Base-by-base conservation (phyloP, 2,113 vertebrate species). In the Zapus hudsonius region DNA sequence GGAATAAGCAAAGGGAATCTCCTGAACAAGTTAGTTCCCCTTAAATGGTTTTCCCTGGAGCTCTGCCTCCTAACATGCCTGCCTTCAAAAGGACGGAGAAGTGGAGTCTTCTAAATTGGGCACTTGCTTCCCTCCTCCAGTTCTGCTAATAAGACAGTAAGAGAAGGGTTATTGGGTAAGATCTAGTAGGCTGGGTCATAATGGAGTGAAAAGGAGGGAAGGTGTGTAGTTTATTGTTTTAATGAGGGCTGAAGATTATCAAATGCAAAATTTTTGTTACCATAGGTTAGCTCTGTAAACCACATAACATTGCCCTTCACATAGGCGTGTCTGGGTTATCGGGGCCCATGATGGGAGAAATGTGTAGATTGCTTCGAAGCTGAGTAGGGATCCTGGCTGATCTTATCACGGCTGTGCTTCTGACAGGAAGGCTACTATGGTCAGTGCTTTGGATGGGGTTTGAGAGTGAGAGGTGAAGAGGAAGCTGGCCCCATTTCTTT, bases 211-310 rank as follows among this genome's bases (percentile, higher is more conserved):
- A 67, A 2, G 3, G 52, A 63, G 42, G 27, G 44, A 31, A 42
- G 23, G 29, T n/a, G 40, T 11, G 80, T 63, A 20, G 87, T 87
- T 93, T 76, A 59, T 82, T 79, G 79, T 92, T 87, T 75, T 73
- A 92, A 13, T 29, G 10, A 75, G 52, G 52, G 33, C 69, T 29
- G 33, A 81, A 61, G 25, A 72, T 67, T 91, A 52, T 25, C 12
- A 38, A 67, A 78, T 64, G 36, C 22, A 91, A n/a, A 33, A 12
- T 33, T 7, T 11, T 84, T 40, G 16, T 89, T 75, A 73, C 70
- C 38, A 61, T 17, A 36, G 40, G 13, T 73, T 72, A 79, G 19
- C 15, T 4, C 38, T 22, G 59, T 2, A 85, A 1, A 22, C 22
- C 38, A 27, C 6, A 4, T 20, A 73, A 76, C 3, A 47, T 38